Percentiles rank a stretch among this genome's conserved stretches.
Evolutionary conservation across 2,888 invertebrate species (phyloP).

Genomic region (Lochmaea crataegi): DNA sequence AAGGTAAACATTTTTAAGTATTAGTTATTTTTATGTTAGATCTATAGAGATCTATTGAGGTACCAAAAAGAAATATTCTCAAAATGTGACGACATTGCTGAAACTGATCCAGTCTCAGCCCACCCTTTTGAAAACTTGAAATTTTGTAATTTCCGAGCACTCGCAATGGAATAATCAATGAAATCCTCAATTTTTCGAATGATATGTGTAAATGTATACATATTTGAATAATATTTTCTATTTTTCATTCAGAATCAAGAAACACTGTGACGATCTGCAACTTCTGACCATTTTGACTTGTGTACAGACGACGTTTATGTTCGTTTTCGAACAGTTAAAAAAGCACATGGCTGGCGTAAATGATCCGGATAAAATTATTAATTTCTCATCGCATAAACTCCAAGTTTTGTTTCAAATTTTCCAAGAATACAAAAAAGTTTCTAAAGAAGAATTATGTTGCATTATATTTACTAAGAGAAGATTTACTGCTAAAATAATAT

Average conservation of each 20-base stretch:
- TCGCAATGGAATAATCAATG: too few relatives aligned
- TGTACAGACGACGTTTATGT: constrained; percentile 63
- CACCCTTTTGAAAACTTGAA: too few relatives aligned
- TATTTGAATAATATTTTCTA: background rate
- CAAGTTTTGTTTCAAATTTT: constrained; percentile 71
- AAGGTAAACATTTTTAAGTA: constrained; percentile 38
- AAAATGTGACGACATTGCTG: too few relatives aligned
- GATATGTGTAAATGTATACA: too few relatives aligned
- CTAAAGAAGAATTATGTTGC: constrained; percentile 70
- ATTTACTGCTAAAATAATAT: constrained; percentile 81
- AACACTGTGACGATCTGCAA: constrained; percentile 48
- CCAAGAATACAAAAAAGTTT: constrained; percentile 67
- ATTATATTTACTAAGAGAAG: constrained; percentile 80
- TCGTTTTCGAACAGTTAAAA: constrained; percentile 68
- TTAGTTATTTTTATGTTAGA: background rate
- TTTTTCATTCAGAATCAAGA: constrained; percentile 59
- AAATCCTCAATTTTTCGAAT: too few relatives aligned
- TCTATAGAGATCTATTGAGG: too few relatives aligned
- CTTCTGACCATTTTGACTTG: constrained; percentile 55
- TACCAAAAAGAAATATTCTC: too few relatives aligned
- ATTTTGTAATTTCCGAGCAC: too few relatives aligned
- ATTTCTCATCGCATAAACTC: constrained; percentile 73
- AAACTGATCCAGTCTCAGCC: too few relatives aligned
- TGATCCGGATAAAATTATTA: constrained; percentile 67
- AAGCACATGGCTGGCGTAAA: constrained; percentile 65